These are phyloP conservation scores for Cantharis nigra DNA, from an alignment of 2,888 invertebrate species.

Conservation along the genomic window DNA sequence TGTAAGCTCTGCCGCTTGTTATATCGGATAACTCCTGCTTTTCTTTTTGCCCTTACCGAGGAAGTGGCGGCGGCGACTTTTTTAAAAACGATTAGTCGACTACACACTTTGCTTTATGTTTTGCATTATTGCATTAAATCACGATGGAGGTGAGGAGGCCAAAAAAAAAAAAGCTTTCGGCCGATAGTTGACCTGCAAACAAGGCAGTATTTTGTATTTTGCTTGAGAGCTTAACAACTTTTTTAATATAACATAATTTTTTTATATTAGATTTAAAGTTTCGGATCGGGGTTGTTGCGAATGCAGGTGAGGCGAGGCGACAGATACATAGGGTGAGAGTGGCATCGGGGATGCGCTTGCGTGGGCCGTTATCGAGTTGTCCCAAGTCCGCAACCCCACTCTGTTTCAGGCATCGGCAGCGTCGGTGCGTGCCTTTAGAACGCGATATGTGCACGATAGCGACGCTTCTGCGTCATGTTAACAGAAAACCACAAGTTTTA, in stretches of 20 bases:
- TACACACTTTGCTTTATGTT: neutral
- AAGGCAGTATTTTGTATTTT: neutral
- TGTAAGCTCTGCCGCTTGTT: neutral
- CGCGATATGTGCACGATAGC: constrained; percentile 36
- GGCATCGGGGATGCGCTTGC: constrained; percentile 52
- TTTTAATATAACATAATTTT: neutral
- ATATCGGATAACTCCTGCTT: neutral
- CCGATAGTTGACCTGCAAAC: constrained; percentile 10
- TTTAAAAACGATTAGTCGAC: neutral
- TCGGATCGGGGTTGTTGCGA: constrained; percentile 59
- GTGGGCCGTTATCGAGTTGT: constrained; percentile 55
- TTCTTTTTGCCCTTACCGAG: neutral
- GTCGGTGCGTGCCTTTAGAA: constrained; percentile 30
- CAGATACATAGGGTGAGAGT: constrained; percentile 50
- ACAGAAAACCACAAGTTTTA: constrained; percentile 47
- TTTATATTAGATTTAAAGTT: constrained; percentile 59
- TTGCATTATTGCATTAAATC: neutral
- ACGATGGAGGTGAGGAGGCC: constrained; percentile 33
- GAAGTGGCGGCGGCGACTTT: neutral
- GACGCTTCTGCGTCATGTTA: constrained; percentile 47
- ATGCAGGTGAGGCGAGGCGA: constrained; percentile 59
- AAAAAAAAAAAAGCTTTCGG: constrained; percentile 29
- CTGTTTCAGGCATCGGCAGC: constrained; percentile 30
- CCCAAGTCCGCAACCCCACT: constrained; percentile 50
- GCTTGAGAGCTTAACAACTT: neutral